These are phyloP conservation scores for Drosophila erecta DNA, from an alignment of 1,140 invertebrate genomes.

Conservation along the genomic window DNA sequence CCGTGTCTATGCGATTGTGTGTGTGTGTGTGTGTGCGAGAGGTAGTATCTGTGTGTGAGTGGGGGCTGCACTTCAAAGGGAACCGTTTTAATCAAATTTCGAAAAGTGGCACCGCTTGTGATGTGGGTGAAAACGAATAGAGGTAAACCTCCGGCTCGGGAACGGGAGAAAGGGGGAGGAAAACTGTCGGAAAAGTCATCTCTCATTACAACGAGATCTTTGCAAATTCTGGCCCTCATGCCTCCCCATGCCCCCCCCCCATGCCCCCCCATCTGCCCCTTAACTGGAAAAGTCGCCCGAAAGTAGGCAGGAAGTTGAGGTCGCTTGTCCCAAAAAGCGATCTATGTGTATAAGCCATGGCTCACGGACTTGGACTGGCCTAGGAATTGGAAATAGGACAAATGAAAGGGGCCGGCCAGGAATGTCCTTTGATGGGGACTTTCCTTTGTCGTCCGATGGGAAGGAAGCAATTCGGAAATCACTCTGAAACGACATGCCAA, in stretches of 20 bases:
- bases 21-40: background rate
- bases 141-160: background rate
- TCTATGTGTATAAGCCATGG: conserved; percentile 1
- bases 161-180: too few relatives aligned
- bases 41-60: conserved; percentile 18
- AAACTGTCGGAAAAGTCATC: conserved; percentile 18
- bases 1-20: conserved; percentile 4
- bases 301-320: background rate
- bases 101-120: conserved; percentile 44
- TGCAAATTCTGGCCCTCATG: conserved; percentile 2
- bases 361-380: background rate
- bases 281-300: background rate
- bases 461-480: conserved; percentile 4
- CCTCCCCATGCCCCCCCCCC: background rate
- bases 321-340: conserved; percentile 1
- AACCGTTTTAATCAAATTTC: conserved; percentile 74
- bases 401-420: conserved; percentile 3
- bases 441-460: conserved; percentile 5
- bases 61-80: conserved; percentile 64
- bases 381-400: conserved; percentile 20
- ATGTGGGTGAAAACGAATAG: conserved; percentile 21
- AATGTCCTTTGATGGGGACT: conserved; percentile 20
- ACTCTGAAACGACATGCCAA: background rate
- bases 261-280: background rate
- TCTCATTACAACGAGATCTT: conserved; percentile 38